A percentile compares a stretch with the other conserved stretches of the same genome.
These are phyloP conservation scores for Nerophis ophidion DNA, from an alignment of 2,113 vertebrate genomes.

Conservation along the genomic window DNA sequence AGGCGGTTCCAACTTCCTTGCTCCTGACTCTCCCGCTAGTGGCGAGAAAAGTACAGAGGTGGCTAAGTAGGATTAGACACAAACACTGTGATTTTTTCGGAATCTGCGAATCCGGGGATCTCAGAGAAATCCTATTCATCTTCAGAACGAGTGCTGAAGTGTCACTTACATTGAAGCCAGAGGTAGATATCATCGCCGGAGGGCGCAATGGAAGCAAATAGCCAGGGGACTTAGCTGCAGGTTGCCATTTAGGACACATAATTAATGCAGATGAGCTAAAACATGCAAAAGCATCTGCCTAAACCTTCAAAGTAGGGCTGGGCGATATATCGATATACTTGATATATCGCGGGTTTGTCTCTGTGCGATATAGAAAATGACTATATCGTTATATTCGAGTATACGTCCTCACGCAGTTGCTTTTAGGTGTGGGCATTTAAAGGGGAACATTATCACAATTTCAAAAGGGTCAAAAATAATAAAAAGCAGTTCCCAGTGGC, in stretches of 20 bases:
- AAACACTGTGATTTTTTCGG: conserved; percentile 2
- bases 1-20: conserved; percentile 41
- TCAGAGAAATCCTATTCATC: not conserved
- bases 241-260: conserved; percentile 4
- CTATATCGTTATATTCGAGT: too few relatives aligned
- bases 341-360: too few relatives aligned
- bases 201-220: conserved; percentile 7
- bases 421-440: too few relatives aligned
- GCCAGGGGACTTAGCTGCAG: conserved; percentile 19
- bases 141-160: not conserved
- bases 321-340: too few relatives aligned
- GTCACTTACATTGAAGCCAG: too few relatives aligned
- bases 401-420: too few relatives aligned
- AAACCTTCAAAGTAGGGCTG: not conserved
- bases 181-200: not conserved
- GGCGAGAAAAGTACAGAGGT: conserved; percentile 34
- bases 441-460: too few relatives aligned
- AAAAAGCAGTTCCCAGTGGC: too few relatives aligned
- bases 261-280: conserved; percentile 27
- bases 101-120: conserved; percentile 4
- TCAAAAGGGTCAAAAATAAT: too few relatives aligned
- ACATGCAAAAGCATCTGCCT: conserved; percentile 30
- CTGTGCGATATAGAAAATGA: too few relatives aligned
- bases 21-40: conserved; percentile 27
- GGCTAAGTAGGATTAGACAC: conserved; percentile 32